Percentiles rank a stretch among this genome's conserved stretches.
Conservation (phyloP, 1,140 invertebrate species). For the Polyergus mexicanus region DNA sequence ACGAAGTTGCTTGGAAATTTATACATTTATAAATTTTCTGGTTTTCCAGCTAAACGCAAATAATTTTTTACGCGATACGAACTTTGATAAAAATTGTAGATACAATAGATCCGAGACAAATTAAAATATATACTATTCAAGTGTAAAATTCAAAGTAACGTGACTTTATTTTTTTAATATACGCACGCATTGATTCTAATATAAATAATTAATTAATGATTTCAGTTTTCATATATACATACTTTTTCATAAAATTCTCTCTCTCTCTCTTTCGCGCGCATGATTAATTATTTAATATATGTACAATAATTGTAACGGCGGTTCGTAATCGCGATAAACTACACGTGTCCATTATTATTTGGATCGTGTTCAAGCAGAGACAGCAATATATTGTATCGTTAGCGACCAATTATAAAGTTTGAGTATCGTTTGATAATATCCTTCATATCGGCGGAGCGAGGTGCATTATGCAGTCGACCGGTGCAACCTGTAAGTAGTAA, state of each 20-base stretch:
- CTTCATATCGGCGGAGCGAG: slow-evolving; percentile 6
- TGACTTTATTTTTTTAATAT: too few species aligned
- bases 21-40: background rate
- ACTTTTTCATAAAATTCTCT: background rate
- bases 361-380: slow-evolving; percentile 21
- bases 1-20: background rate
- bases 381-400: slow-evolving; percentile 41
- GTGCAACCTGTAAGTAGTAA: slow-evolving; percentile 56
- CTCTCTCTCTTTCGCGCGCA: background rate
- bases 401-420: slow-evolving; percentile 47
- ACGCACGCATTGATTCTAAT: background rate
- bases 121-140: background rate
- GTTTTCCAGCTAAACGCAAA: background rate
- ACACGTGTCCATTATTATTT: slow-evolving; percentile 26
- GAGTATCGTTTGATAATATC: slow-evolving; percentile 57
- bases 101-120: too few species aligned
- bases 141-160: background rate
- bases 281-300: slow-evolving; percentile 5
- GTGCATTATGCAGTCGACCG: slow-evolving; percentile 3
- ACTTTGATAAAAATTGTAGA: background rate
- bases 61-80: background rate
- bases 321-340: background rate
- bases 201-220: background rate
- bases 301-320: background rate
- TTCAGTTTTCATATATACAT: background rate